Percentiles rank a stretch among this genome's conserved stretches.
Evolutionary conservation across 2,888 invertebrate species (phyloP).

Genomic region (Cephus pygmeus): DNA sequence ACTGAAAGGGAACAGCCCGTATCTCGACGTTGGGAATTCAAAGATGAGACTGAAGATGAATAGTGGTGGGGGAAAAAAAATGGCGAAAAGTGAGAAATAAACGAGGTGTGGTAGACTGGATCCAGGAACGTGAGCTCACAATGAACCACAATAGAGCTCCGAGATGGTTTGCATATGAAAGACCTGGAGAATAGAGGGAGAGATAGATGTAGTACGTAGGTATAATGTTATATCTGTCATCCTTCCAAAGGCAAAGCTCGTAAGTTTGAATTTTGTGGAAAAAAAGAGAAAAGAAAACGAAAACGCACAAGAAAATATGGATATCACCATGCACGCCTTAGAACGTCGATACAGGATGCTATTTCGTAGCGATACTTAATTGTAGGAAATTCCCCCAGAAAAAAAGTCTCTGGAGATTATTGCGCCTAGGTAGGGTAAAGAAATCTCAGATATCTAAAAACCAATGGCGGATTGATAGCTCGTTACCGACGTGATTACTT

Average conservation of each 20-base stretch:
- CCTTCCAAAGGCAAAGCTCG: neutral
- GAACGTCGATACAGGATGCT: neutral
- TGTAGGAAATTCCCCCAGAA: neutral
- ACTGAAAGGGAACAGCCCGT: slow-evolving; percentile 43
- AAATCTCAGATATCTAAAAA: neutral
- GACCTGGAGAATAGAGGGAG: slow-evolving; percentile 41
- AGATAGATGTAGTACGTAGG: slow-evolving; percentile 18
- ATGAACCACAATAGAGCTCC: slow-evolving; percentile 58
- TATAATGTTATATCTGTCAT: slow-evolving; percentile 18
- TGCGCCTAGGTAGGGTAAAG: neutral
- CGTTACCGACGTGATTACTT: neutral
- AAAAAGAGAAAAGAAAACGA: neutral
- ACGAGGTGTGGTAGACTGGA: slow-evolving; percentile 59
- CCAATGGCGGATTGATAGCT: neutral
- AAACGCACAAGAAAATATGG: neutral
- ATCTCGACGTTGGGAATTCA: slow-evolving; percentile 22
- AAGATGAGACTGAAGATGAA: neutral
- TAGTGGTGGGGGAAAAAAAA: slow-evolving; percentile 15
- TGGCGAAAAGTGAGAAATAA: slow-evolving; percentile 48
- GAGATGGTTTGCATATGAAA: slow-evolving; percentile 63
- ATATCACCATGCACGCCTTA: neutral
- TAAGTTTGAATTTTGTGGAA: neutral
- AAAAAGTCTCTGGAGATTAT: neutral
- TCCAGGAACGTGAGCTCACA: slow-evolving; percentile 54
- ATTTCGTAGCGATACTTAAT: neutral